These are phyloP conservation scores for Orthosia incerta DNA, from an alignment of 2,888 invertebrate genomes.

Conservation along the genomic window DNA sequence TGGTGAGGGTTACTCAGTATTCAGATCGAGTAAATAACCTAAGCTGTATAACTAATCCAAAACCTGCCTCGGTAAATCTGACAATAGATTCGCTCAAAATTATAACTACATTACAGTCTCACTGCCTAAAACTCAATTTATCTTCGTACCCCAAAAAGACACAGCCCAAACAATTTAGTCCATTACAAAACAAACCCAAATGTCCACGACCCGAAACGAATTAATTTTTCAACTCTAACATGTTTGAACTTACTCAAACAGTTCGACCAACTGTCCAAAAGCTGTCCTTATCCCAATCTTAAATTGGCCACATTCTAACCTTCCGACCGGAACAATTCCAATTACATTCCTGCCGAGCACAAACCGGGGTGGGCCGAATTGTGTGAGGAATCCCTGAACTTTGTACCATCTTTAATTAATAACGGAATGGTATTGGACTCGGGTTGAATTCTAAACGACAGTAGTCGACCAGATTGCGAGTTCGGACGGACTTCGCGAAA, in stretches of 20 bases:
- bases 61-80: too few species aligned
- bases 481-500: slow-evolving; percentile 52
- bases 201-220: slow-evolving; percentile 54
- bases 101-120: background rate
- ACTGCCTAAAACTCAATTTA: slow-evolving; percentile 12
- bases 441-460: slow-evolving; percentile 76
- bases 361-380: slow-evolving; percentile 78
- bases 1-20: too few species aligned
- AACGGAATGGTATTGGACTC: slow-evolving; percentile 76
- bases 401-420: slow-evolving; percentile 85
- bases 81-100: background rate
- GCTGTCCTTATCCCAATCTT: slow-evolving; percentile 79
- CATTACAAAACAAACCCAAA: slow-evolving; percentile 41
- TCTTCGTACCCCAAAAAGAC: slow-evolving; percentile 9
- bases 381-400: slow-evolving; percentile 82
- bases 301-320: slow-evolving; percentile 85
- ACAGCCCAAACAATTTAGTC: slow-evolving; percentile 32
- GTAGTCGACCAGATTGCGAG: slow-evolving; percentile 66
- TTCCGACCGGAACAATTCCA: slow-evolving; percentile 84
- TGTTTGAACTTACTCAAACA: slow-evolving; percentile 69
- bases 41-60: too few species aligned
- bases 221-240: slow-evolving; percentile 70
- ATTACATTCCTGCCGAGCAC: slow-evolving; percentile 83
- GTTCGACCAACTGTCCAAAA: slow-evolving; percentile 74
- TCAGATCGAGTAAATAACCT: too few species aligned